Conservation (phyloP, 2,113 vertebrate species). For the Amphiprion percula region DNA sequence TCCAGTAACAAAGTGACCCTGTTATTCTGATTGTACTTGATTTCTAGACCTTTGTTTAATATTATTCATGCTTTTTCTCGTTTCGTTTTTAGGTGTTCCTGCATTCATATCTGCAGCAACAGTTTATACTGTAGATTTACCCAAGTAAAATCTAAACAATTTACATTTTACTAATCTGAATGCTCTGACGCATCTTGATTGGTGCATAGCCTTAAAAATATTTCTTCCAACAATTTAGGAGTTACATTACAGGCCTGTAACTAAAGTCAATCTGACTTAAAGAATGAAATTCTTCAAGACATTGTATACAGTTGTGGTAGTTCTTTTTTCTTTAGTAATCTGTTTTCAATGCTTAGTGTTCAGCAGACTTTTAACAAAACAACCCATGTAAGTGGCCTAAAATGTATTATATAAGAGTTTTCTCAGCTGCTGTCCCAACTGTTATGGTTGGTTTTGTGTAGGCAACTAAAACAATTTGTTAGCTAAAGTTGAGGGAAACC, state of each 20-base stretch:
- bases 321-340: too few relatives aligned
- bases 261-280: neutral
- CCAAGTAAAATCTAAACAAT: too few relatives aligned
- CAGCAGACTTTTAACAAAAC: neutral
- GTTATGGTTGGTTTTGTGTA: neutral
- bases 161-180: neutral
- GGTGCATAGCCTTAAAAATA: too few relatives aligned
- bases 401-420: neutral
- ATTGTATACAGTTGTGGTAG: too few relatives aligned
- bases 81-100: neutral
- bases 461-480: neutral
- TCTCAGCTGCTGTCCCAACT: neutral
- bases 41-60: neutral
- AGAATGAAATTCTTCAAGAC: too few relatives aligned
- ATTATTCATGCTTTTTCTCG: neutral
- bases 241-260: neutral
- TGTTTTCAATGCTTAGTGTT: too few relatives aligned
- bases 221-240: neutral
- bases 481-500: neutral
- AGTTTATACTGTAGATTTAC: neutral
- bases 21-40: constrained; percentile 7
- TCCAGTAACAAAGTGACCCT: constrained; percentile 5
- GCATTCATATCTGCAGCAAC: neutral
- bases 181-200: too few relatives aligned
- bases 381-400: neutral